Conservation (phyloP, 2,113 vertebrate species). For the Engraulis encrasicolus region DNA sequence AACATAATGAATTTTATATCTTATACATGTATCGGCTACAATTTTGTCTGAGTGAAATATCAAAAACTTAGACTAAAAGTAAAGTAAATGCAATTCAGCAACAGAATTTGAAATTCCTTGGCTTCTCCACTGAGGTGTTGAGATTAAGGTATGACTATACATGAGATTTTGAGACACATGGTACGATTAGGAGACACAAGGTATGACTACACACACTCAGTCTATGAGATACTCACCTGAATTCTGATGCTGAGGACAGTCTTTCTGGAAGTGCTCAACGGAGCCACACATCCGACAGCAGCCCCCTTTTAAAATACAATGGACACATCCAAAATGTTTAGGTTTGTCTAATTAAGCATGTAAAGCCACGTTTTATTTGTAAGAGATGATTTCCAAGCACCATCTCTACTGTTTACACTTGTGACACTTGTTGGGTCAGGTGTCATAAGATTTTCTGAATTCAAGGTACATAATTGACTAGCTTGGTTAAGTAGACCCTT, state of each 20-base stretch:
- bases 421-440: too few species aligned
- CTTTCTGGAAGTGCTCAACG: conserved; percentile 92
- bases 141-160: not conserved
- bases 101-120: not conserved
- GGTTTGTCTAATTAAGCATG: too few species aligned
- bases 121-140: not conserved
- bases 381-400: not conserved
- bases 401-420: too few species aligned
- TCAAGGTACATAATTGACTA: too few species aligned
- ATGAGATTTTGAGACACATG: conserved; percentile 50
- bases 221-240: conserved; percentile 79
- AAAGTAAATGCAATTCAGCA: not conserved
- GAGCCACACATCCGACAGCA: conserved; percentile 91
- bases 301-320: conserved; percentile 77
- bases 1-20: not conserved
- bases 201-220: too few species aligned
- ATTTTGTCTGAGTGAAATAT: not conserved
- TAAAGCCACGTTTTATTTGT: too few species aligned
- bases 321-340: not conserved
- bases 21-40: too few species aligned
- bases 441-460: too few species aligned
- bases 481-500: too few species aligned
- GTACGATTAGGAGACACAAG: not conserved
- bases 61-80: not conserved
- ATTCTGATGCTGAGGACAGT: conserved; percentile 87